Percentiles rank a stretch among this genome's conserved stretches.
These are phyloP conservation scores for Premnoplex brunnescens DNA, from an alignment of 2,797 vertebrate species.

Conservation along the genomic window DNA sequence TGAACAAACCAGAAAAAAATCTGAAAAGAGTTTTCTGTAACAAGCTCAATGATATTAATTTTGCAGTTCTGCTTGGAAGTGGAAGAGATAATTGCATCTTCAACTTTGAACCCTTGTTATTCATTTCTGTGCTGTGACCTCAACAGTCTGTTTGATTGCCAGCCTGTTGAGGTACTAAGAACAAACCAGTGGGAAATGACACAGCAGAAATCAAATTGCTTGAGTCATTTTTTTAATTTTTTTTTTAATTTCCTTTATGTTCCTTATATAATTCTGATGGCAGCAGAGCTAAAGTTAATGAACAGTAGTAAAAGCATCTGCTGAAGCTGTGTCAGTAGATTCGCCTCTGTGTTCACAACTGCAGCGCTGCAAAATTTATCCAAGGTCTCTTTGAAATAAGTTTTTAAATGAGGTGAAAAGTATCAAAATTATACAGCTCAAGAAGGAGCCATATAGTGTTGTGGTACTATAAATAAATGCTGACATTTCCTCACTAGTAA, in stretches of 20 bases:
- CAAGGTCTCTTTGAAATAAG: slow-evolving; percentile 35
- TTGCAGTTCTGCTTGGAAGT: slow-evolving; percentile 28
- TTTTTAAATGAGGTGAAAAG: slow-evolving; percentile 32
- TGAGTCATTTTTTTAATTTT: slow-evolving; percentile 33
- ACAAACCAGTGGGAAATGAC: slow-evolving; percentile 39
- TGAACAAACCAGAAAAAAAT: slow-evolving; percentile 7
- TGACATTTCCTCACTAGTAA: slow-evolving; percentile 4
- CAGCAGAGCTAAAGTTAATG: slow-evolving; percentile 57
- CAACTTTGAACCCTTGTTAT: slow-evolving; percentile 43
- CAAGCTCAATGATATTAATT: background rate
- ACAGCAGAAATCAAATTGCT: slow-evolving; percentile 53
- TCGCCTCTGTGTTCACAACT: slow-evolving; percentile 21
- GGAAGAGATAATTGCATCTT: slow-evolving; percentile 36
- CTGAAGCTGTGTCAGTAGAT: slow-evolving; percentile 41
- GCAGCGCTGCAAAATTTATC: slow-evolving; percentile 44
- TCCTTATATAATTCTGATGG: slow-evolving; percentile 32
- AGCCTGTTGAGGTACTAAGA: slow-evolving; percentile 14
- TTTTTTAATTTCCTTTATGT: slow-evolving; percentile 33
- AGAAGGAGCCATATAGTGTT: slow-evolving; percentile 9
- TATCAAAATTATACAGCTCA: slow-evolving; percentile 1
- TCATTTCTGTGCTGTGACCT: slow-evolving; percentile 41
- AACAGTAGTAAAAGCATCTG: slow-evolving; percentile 37
- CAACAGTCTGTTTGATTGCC: background rate
- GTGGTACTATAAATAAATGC: slow-evolving; percentile 3
- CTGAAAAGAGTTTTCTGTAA: background rate